Percentiles rank a stretch among this genome's conserved stretches.
These are phyloP conservation scores for Falco cherrug DNA, from an alignment of 2,797 vertebrate species.

Conservation along the genomic window DNA sequence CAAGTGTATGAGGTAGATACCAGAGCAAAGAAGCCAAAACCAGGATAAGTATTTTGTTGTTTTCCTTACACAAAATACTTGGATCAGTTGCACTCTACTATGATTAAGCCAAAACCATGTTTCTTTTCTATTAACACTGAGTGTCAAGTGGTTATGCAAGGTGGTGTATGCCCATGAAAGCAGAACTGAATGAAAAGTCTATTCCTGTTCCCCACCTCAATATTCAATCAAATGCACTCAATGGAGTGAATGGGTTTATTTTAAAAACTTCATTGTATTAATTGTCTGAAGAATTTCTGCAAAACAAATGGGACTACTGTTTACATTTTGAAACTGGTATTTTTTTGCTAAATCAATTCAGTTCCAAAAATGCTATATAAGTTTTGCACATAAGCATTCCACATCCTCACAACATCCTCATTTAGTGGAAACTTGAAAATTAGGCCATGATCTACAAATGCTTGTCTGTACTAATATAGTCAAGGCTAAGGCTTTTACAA, in stretches of 20 bases:
- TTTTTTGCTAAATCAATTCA: neutral
- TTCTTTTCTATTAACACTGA: neutral
- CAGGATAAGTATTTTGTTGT: slow-evolving; percentile 7
- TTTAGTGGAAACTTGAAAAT: neutral
- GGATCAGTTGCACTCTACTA: neutral
- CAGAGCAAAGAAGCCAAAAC: neutral
- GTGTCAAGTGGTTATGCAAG: neutral
- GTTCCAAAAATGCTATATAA: neutral
- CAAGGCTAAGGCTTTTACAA: neutral
- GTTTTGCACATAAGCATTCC: neutral
- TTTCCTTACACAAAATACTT: slow-evolving; percentile 3
- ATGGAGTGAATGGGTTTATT: neutral
- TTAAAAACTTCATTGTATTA: neutral
- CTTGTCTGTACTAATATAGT: neutral
- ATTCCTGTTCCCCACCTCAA: neutral
- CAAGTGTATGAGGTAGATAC: neutral
- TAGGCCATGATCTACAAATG: neutral
- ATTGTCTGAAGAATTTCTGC: neutral
- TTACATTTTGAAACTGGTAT: neutral
- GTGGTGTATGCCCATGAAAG: neutral
- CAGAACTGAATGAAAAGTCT: neutral
- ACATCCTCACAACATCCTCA: neutral
- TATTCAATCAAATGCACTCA: neutral
- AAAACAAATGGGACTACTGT: neutral
- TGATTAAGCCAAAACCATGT: neutral